phyloP scores from a whole-genome alignment of 1,140 invertebrate species.

The Scaptomyza montana region DNA sequence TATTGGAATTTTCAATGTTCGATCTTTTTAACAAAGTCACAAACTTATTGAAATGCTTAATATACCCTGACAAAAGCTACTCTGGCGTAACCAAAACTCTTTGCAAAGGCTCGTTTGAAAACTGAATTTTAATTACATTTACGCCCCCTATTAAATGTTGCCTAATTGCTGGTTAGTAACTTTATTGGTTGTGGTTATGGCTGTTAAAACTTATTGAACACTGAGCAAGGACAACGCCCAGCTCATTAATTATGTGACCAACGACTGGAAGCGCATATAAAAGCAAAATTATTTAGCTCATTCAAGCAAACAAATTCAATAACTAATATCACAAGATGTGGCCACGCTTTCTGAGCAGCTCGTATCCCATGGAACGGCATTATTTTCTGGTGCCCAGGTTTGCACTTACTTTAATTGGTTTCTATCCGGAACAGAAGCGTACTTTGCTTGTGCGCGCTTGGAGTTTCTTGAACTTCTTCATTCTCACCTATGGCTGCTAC shows the following conservation, averaged over 20 bases:
- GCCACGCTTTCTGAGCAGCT: slow-evolving; percentile 55
- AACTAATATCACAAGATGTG: slow-evolving; percentile 49
- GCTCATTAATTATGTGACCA: slow-evolving; percentile 68
- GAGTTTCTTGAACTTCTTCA: slow-evolving; percentile 69
- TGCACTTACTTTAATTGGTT: slow-evolving; percentile 62
- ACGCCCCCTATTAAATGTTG: slow-evolving; percentile 49
- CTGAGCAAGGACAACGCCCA: slow-evolving; percentile 46
- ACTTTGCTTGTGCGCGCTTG: slow-evolving; percentile 48
- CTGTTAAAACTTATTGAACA: slow-evolving; percentile 61
- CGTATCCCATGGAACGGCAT: slow-evolving; percentile 64
- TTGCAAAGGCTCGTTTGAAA: slow-evolving; percentile 26
- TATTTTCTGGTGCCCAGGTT: slow-evolving; percentile 74
- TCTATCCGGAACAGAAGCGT: slow-evolving; percentile 70
- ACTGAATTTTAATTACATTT: slow-evolving; percentile 59
- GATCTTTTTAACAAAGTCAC: no score
- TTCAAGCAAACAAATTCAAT: neutral
- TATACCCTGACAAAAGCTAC: no score
- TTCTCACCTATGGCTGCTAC: slow-evolving; percentile 68
- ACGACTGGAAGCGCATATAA: slow-evolving; percentile 42
- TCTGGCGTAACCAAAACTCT: neutral
- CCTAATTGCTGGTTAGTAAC: slow-evolving; percentile 64
- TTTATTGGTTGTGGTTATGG: neutral
- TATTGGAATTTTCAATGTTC: no score
- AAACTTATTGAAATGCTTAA: no score
- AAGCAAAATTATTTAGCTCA: slow-evolving; percentile 25